A percentile compares a stretch with the other conserved stretches of the same genome.
Conservation (phyloP, 2,797 vertebrate species). For the Molossus alvarezi region DNA sequence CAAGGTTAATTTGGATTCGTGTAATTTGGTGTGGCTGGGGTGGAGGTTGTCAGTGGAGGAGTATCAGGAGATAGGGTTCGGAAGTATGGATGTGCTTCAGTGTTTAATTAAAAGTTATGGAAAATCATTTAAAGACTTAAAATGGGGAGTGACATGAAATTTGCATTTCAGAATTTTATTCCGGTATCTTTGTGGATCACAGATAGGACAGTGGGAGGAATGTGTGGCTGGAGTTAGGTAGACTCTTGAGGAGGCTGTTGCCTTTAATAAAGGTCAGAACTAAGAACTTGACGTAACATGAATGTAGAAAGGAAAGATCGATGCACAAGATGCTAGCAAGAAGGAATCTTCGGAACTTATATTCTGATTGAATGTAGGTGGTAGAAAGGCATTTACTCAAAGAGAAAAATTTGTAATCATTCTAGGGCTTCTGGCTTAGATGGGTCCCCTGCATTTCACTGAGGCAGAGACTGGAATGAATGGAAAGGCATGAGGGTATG, state of each 20-base stretch:
- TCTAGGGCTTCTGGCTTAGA: background rate
- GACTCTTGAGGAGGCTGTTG: background rate
- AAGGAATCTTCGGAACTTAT: background rate
- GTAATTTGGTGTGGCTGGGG: background rate
- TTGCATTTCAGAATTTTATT: constrained; percentile 47
- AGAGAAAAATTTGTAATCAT: background rate
- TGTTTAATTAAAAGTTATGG: constrained; percentile 35
- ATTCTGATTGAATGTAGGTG: background rate
- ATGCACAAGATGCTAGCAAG: background rate
- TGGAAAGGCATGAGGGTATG: background rate
- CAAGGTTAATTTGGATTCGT: constrained; percentile 36
- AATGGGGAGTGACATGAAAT: constrained; percentile 34
- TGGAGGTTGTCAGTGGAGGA: background rate
- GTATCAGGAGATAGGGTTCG: background rate
- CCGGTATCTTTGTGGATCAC: background rate
- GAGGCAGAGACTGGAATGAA: constrained; percentile 33
- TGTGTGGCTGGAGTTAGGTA: background rate
- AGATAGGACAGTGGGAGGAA: background rate
- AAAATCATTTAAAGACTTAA: constrained; percentile 16
- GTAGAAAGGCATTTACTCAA: constrained; percentile 18
- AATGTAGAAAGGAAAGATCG: constrained; percentile 26
- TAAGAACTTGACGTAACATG: background rate
- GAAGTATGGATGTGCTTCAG: constrained; percentile 31
- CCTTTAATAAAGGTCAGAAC: constrained; percentile 35
- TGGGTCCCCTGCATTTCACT: background rate